Base-by-base conservation (phyloP, 1,140 invertebrate species). In the Diprion similis region DNA sequence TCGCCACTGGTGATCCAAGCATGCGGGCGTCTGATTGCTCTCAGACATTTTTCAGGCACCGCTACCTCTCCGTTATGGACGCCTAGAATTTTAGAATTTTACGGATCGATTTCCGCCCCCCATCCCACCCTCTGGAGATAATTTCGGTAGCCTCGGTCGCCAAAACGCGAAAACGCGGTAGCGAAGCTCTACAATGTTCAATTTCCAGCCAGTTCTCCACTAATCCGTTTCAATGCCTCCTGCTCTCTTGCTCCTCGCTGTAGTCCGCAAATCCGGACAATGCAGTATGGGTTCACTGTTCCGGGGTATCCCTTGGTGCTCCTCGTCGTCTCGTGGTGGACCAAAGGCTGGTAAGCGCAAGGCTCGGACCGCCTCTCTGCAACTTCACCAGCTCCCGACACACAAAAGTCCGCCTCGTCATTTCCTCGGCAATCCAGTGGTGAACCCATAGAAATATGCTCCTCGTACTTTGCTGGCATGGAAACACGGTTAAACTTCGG, bases 11-110 rank as follows among this genome's bases (percentile, higher is more conserved):
- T 68, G 74, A 76, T 74, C 73, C 75, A 75, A 76, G 74, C 73
- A 76, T 76, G 75, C 75, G 75, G 73, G 75, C 73, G 75, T 68
- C 75, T 76, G 75, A 76, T 76, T 76, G 75, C 73, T 76, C 51
- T 9, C 73, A 75, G 73, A 76, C 75, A 75, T 70, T 51, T 75
- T 18, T 19, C 48, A 75, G n/a, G 51, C 51, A 59, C 51, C n/a
- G 51, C 11, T 10, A 9, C 24, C 24, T 37, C 24, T 37, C 24
- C 24, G 24, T 6, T 37, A 37, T 37, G 6, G 1, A 37, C 24
- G 24, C 24, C 6, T 37, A 37, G 24, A 37, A 37, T 37, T 37
- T 37, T 37, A 37, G 24, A 37, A 37, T 37, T 37, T 37, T 37
- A 37, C 24, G 24, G 24, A 37, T 37, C 24, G 6, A 37, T 37